These are phyloP conservation scores for Lathamus discolor DNA, from an alignment of 2,113 vertebrate species.

Conservation along the genomic window DNA sequence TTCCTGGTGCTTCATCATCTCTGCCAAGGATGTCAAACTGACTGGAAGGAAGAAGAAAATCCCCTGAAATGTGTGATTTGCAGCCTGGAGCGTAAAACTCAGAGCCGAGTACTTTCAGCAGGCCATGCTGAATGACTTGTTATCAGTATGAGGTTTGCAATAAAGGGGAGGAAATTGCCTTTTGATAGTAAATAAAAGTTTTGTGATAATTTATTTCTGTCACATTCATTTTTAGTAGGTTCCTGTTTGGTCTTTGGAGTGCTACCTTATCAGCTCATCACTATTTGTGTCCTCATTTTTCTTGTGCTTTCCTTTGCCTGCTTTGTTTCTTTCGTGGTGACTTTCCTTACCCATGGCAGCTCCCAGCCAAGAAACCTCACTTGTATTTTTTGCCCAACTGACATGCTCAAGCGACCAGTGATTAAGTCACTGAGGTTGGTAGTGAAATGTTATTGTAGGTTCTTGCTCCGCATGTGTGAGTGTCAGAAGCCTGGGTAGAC, in stretches of 20 bases:
- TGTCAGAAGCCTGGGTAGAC: not conserved
- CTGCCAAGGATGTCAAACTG: not conserved
- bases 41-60: not conserved
- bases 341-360: not conserved
- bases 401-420: rapidly evolving
- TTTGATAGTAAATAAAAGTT: not conserved
- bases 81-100: not conserved
- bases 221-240: not conserved
- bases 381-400: not conserved
- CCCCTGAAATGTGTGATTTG: not conserved
- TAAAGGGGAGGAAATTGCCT: not conserved
- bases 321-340: not conserved
- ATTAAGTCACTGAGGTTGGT: not conserved
- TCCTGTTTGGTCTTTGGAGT: not conserved
- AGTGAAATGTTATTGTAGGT: not conserved
- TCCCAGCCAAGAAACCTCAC: not conserved
- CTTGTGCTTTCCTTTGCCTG: not conserved
- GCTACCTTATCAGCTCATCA: not conserved
- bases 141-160: not conserved
- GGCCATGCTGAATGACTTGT: not conserved
- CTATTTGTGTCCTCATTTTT: not conserved
- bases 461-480: not conserved
- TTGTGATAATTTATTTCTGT: not conserved
- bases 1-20: not conserved
- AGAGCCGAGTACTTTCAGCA: not conserved